These are phyloP conservation scores for Cyrtonyx montezumae DNA, from an alignment of 2,113 vertebrate species.

Conservation along the genomic window DNA sequence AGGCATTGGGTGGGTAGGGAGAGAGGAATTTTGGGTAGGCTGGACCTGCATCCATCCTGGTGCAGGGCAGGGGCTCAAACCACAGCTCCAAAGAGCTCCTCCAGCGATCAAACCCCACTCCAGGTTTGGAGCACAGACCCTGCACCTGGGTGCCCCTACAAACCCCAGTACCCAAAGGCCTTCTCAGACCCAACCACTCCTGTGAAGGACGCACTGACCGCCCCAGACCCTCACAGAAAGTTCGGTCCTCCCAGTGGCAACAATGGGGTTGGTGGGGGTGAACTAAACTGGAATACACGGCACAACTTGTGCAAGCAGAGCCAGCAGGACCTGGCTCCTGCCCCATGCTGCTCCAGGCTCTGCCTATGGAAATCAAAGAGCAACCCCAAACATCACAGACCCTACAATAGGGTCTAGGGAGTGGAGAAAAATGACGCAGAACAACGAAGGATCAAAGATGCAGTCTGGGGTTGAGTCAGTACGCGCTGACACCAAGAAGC, in stretches of 20 bases:
- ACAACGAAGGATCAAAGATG: background rate
- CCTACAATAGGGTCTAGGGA: background rate
- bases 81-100: background rate
- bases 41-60: background rate
- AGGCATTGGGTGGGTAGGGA: constrained; percentile 53
- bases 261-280: background rate
- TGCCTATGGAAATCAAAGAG: background rate
- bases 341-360: background rate
- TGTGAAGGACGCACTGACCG: background rate
- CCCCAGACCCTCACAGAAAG: background rate
- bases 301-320: accelerated
- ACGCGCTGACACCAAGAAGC: background rate
- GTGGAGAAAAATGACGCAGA: accelerated
- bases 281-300: background rate
- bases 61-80: background rate
- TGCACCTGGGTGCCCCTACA: background rate
- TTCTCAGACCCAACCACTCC: accelerated
- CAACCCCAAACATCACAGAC: accelerated
- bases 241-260: background rate
- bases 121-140: background rate
- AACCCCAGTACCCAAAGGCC: background rate
- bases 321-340: background rate
- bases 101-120: accelerated
- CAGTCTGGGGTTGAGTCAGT: background rate
- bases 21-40: background rate